phyloP scores from a whole-genome alignment of 2,888 invertebrate species.

The Drosophila colorata region DNA sequence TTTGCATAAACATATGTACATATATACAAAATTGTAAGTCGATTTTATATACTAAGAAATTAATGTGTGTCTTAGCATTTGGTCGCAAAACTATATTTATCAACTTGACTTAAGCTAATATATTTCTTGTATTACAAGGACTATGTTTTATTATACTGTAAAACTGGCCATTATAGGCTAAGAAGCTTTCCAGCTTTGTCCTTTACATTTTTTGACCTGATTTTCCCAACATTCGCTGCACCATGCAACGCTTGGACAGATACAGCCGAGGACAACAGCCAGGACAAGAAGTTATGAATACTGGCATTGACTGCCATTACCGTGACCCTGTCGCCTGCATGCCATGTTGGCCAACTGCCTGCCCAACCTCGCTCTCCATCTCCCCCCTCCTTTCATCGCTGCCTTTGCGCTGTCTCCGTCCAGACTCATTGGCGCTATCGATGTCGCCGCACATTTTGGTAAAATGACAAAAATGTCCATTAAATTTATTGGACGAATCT shows the following conservation, averaged over 20 bases:
- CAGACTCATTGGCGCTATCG: conserved; percentile 55
- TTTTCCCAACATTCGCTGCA: conserved; percentile 2
- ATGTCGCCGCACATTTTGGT: conserved; percentile 46
- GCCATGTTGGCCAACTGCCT: conserved; percentile 15
- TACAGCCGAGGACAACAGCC: not conserved
- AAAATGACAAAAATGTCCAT: conserved; percentile 69
- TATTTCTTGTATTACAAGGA: too few relatives aligned
- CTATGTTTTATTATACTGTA: not conserved
- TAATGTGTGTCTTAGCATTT: too few relatives aligned
- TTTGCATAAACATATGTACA: too few relatives aligned
- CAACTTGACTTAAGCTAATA: too few relatives aligned
- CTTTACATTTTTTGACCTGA: too few relatives aligned
- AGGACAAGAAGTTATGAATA: conserved; percentile 34
- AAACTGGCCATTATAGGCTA: not conserved
- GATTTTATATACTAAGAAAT: too few relatives aligned
- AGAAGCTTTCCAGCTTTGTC: not conserved
- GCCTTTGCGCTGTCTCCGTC: not conserved
- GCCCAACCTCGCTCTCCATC: not conserved
- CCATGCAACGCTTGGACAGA: conserved; percentile 3
- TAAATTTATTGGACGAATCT: conserved; percentile 57
- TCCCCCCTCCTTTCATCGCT: too few relatives aligned
- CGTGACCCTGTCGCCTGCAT: not conserved
- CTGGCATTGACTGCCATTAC: conserved; percentile 24
- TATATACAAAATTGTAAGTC: too few relatives aligned
- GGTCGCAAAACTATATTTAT: too few relatives aligned